phyloP scores from a whole-genome alignment of 2,888 invertebrate species.

The Synergus umbraculus region DNA sequence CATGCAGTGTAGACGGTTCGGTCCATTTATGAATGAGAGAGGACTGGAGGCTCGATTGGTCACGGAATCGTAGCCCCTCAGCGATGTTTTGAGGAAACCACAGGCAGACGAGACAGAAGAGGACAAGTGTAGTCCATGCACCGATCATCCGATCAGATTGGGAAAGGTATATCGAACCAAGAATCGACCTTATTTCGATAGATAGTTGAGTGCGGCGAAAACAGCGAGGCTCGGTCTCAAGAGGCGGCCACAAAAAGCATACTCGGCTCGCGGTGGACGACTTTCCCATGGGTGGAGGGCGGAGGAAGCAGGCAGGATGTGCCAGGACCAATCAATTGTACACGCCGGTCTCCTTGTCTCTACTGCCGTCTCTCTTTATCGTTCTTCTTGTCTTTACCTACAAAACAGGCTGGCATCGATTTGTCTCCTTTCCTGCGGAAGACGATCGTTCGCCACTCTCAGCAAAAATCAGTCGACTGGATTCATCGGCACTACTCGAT shows the following conservation, averaged over 20 bases:
- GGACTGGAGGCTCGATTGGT: constrained; percentile 61
- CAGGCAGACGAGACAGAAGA: constrained; percentile 44
- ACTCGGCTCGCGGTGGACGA: constrained; percentile 67
- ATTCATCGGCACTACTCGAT: constrained; percentile 49
- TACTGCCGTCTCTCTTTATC: constrained; percentile 48
- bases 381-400: constrained; percentile 42
- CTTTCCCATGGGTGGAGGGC: constrained; percentile 74
- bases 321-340: constrained; percentile 77
- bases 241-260: constrained; percentile 57
- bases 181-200: constrained; percentile 57
- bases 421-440: constrained; percentile 53
- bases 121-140: not conserved
- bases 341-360: constrained; percentile 72
- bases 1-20: constrained; percentile 56
- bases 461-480: constrained; percentile 41
- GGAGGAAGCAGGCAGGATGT: constrained; percentile 69
- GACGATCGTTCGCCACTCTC: constrained; percentile 43
- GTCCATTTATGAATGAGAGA: constrained; percentile 67
- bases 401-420: constrained; percentile 54
- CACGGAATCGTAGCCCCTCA: constrained; percentile 52
- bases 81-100: constrained; percentile 43
- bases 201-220: constrained; percentile 56
- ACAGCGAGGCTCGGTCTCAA: constrained; percentile 56
- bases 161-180: constrained; percentile 50
- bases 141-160: constrained; percentile 32